These are phyloP conservation scores for Macrosiphum euphorbiae DNA, from an alignment of 2,888 invertebrate species.

Conservation along the genomic window DNA sequence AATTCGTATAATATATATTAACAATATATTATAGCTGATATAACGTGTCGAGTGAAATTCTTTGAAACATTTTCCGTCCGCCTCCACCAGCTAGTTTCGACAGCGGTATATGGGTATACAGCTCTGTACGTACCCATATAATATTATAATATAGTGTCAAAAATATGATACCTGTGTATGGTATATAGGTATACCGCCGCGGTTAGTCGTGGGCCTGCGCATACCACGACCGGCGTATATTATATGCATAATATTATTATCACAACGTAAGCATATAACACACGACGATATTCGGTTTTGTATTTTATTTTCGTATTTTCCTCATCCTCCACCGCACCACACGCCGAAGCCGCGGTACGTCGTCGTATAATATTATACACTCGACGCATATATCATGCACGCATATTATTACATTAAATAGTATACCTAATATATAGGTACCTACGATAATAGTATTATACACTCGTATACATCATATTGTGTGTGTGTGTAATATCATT, in stretches of 20 bases:
- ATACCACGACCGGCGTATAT: not conserved
- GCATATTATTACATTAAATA: not conserved
- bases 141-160: not conserved
- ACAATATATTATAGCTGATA: not conserved
- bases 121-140: not conserved
- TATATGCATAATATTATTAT: not conserved
- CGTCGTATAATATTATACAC: not conserved
- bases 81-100: not conserved
- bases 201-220: not conserved
- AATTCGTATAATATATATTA: not conserved
- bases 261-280: not conserved
- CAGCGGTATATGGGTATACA: not conserved
- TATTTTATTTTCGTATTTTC: not conserved
- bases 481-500: not conserved
- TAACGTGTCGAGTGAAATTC: not conserved
- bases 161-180: not conserved
- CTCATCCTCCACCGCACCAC: not conserved
- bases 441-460: not conserved
- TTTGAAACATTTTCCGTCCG: not conserved
- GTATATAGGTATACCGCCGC: not conserved
- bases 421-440: not conserved
- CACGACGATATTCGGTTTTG: not conserved
- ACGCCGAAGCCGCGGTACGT: not conserved
- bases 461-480: not conserved
- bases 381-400: not conserved